A percentile compares a stretch with the other conserved stretches of the same genome.
These are phyloP conservation scores for Drosophila azteca DNA, from an alignment of 1,140 invertebrate genomes.

Conservation along the genomic window DNA sequence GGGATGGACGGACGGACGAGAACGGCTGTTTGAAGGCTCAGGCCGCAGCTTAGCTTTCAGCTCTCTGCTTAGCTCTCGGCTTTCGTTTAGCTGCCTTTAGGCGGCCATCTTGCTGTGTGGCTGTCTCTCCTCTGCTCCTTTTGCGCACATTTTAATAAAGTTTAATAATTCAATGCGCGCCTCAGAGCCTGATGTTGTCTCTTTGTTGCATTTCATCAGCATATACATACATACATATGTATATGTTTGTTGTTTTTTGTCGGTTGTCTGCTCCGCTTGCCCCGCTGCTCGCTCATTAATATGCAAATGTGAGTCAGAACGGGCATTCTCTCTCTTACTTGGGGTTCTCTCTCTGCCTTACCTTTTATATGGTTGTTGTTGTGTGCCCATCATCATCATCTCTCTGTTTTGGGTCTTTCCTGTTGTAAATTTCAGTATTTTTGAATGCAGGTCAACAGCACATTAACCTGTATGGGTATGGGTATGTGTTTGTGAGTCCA, in stretches of 20 bases:
- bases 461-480: constrained; percentile 36
- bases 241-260: constrained; percentile 28
- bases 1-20: not conserved
- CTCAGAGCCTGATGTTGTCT: constrained; percentile 45
- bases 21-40: constrained; percentile 7
- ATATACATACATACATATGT: constrained; percentile 12
- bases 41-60: constrained; percentile 30
- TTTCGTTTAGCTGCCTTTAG: constrained; percentile 1
- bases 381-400: constrained; percentile 28
- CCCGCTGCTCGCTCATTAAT: constrained; percentile 56
- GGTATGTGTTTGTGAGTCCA: constrained; percentile 17
- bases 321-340: constrained; percentile 17
- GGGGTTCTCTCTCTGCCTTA: constrained; percentile 13
- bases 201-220: constrained; percentile 69
- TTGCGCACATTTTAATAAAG: constrained; percentile 58
- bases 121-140: constrained; percentile 23
- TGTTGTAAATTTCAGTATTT: constrained; percentile 60
- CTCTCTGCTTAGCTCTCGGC: constrained; percentile 16
- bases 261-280: constrained; percentile 26
- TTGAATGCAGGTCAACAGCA: constrained; percentile 61
- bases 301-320: constrained; percentile 67
- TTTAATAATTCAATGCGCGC: constrained; percentile 60
- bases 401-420: constrained; percentile 48
- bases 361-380: constrained; percentile 21
- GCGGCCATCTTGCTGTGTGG: constrained; percentile 24